Conservation (phyloP, 2,888 invertebrate species). For the Panzeria rudis region DNA sequence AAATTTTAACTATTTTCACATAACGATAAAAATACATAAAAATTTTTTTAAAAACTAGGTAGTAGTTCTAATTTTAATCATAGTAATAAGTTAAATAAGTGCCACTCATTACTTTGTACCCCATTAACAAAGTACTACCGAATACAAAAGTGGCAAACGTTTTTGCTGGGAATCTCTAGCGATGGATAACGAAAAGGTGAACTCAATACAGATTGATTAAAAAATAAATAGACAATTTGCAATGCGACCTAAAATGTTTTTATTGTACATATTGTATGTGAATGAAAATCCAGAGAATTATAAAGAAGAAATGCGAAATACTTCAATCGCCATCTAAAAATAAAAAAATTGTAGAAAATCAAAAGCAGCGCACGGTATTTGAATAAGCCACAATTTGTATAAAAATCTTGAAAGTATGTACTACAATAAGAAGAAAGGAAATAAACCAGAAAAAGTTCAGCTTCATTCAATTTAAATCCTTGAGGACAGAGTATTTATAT, state of each 20-base stretch:
- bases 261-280: background rate
- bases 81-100: too few species aligned
- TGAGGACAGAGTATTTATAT: background rate
- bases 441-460: constrained; percentile 9
- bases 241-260: background rate
- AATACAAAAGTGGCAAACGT: too few species aligned
- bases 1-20: too few species aligned
- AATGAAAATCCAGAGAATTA: constrained; percentile 24
- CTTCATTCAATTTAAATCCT: constrained; percentile 30
- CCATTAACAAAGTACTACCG: too few species aligned
- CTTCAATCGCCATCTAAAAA: constrained; percentile 46
- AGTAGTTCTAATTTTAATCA: too few species aligned
- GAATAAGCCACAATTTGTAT: constrained; percentile 56
- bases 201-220: constrained; percentile 9
- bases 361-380: constrained; percentile 33
- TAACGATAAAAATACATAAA: too few species aligned
- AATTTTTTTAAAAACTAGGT: too few species aligned
- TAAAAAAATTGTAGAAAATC: too few species aligned
- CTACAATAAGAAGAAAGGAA: background rate
- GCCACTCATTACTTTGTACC: too few species aligned
- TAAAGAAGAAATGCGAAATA: constrained; percentile 65
- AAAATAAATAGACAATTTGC: background rate
- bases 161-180: too few species aligned
- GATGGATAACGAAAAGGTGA: background rate
- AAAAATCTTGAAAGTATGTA: background rate